phyloP scores from a whole-genome alignment of 2,888 invertebrate genomes.

The Parascotia fuliginaria region DNA sequence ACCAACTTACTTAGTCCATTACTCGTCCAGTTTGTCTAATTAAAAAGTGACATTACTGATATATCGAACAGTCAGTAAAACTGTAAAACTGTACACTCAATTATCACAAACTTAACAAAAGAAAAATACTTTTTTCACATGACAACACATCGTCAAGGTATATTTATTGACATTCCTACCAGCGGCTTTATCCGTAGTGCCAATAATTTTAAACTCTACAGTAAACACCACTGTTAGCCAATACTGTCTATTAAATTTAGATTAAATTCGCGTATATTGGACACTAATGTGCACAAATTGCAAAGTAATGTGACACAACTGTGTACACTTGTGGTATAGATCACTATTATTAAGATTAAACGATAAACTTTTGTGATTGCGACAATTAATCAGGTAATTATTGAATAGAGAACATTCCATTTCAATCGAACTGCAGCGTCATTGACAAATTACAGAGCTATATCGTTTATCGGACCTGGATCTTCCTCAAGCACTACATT shows the following conservation, averaged over 20 bases:
- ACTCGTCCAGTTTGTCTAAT: no score
- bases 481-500: no score
- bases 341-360: no score
- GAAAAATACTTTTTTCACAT: neutral
- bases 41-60: neutral
- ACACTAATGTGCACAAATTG: neutral
- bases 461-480: no score
- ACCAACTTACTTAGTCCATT: no score
- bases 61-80: neutral
- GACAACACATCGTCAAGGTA: neutral
- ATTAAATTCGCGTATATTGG: neutral
- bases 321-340: neutral
- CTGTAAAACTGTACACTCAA: neutral
- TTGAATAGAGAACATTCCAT: no score
- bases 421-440: no score
- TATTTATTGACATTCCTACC: no score
- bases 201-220: neutral
- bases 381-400: no score
- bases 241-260: constrained; percentile 1
- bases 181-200: neutral
- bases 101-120: neutral
- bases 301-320: neutral
- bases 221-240: neutral
- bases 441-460: no score
- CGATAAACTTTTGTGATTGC: no score